Evolutionary conservation across 2,888 invertebrate genomes (phyloP), one percentile per base, ranked within the genome.

Genomic region (Taphrorychus bicolor): DNA sequence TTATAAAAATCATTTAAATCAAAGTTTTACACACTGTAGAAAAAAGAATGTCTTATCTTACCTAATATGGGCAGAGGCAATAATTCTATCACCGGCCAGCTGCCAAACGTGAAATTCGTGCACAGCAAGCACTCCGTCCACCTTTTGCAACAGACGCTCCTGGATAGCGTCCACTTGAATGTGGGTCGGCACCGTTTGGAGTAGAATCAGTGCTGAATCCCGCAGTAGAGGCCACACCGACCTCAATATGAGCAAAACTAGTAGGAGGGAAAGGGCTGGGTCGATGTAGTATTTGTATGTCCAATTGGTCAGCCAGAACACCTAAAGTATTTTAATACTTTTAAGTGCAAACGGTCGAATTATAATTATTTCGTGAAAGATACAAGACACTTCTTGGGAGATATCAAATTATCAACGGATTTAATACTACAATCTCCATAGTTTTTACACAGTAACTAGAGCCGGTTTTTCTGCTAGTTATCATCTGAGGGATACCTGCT

Each of bases 21-120:
- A n/a, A n/a, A n/a, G n/a, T n/a, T n/a, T 32, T 32, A 32, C 5
- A 32, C 32, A 32, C 9, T 32, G 32, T 3, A 14, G 48, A 48
- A 48, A 48, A 48, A 5, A 51, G 19, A 17, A 3, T 7, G 11
- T 1, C 7, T 45, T 76, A 91, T 24, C 17, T 32, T 24, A 54
- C 91, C 94, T 90, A 79, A 98, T 96, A 80, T 98, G 98, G 3
- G 97, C 97, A 11, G 97, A 97, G 58, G 98, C 98, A 73, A 98
- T 97, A 73, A 98, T 97, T 73, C 97, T 88, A 82, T 97, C 96
- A 0, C 97, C 97, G 40, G 97, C 95, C 75, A 98, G 84, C 84
- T 98, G 98, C 98, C 98, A 98, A 7, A 98, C 95, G 81, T 98
- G 98, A 81, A 98, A 97, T 83, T 98, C 98, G 79, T 98, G 98